Percentiles rank a stretch among this genome's conserved stretches.
Evolutionary conservation across 1,140 invertebrate genomes (phyloP).

Genomic region (Drusus annulatus): DNA sequence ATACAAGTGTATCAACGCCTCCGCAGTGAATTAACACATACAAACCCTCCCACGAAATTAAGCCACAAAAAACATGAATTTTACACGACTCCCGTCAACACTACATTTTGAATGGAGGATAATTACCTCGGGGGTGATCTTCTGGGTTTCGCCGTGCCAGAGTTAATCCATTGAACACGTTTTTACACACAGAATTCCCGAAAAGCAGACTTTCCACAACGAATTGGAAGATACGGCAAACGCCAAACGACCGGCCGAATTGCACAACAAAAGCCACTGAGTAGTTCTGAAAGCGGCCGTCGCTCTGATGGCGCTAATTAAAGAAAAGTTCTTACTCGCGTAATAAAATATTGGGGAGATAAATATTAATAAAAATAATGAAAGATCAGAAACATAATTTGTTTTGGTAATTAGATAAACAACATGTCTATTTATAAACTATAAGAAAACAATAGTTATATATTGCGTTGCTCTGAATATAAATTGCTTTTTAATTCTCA

Average conservation of each 20-base stretch:
- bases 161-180: conserved; percentile 13
- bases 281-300: conserved; percentile 40
- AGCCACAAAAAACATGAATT: conserved; percentile 10
- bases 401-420: too few relatives aligned
- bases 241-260: conserved; percentile 37
- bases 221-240: neutral
- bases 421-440: too few relatives aligned
- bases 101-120: neutral
- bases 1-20: conserved; percentile 21
- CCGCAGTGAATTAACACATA: conserved; percentile 12
- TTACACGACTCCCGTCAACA: too few relatives aligned
- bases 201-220: neutral
- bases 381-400: too few relatives aligned
- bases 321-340: neutral
- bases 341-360: too few relatives aligned
- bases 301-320: conserved; percentile 16
- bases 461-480: too few relatives aligned
- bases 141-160: neutral
- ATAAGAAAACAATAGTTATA: too few relatives aligned
- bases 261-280: conserved; percentile 35
- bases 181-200: conserved; percentile 16
- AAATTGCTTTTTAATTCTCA: too few relatives aligned
- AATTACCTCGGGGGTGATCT: neutral
- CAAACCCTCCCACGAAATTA: conserved; percentile 15
- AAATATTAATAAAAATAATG: too few relatives aligned